Evolutionary conservation across 2,797 vertebrate genomes (phyloP), one percentile per base, ranked within the genome.

Genomic region (Lagodon rhomboides): DNA sequence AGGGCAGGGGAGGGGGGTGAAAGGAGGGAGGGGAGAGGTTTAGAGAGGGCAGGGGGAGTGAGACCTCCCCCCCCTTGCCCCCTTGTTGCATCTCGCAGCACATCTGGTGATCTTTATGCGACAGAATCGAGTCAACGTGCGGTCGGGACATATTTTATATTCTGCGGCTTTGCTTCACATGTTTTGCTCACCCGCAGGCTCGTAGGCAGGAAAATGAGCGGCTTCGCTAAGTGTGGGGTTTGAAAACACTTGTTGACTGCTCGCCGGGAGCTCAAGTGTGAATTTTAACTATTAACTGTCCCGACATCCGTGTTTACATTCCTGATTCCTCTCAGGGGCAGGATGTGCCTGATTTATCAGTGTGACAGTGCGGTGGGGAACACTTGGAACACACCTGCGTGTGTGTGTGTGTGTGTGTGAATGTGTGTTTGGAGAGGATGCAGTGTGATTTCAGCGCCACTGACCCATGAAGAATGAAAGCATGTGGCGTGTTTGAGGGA

Each of bases 91-190:
- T 91, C 83, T 84, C 67, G 30, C 66, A 67, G 83, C 79, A 93
- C 87, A 90, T 93, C 90, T 93, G 92, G 83, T 80, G 82, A 81
- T 86, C 75, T 85, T 76, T 87, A 72, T 77, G 17, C 89, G 82
- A 85, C 73, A 89, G 77, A 71, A 25, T 22, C 54, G 77, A 79
- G 79, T 83, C 83, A 30, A 0, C 46, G 55, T 74, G 73, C 54
- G 23, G 61, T 46, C 3, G 55, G 12, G 38, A 69, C 60, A 51
- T 60, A 38, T 75, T 78, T 76, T 54, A 55, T 73, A 38, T 64
- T 16, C 54, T 54, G 73, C 6, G 0, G 3, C 41, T 79, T 69
- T 23, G 60, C 1, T 70, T 73, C 41, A 55, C 64, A 66, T 59
- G 80, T 74, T 87, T 38, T 68, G 12, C 61, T 77, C 27, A 67